Evolutionary conservation across 2,888 invertebrate species (phyloP).

Genomic region (Conchocele bisecta): DNA sequence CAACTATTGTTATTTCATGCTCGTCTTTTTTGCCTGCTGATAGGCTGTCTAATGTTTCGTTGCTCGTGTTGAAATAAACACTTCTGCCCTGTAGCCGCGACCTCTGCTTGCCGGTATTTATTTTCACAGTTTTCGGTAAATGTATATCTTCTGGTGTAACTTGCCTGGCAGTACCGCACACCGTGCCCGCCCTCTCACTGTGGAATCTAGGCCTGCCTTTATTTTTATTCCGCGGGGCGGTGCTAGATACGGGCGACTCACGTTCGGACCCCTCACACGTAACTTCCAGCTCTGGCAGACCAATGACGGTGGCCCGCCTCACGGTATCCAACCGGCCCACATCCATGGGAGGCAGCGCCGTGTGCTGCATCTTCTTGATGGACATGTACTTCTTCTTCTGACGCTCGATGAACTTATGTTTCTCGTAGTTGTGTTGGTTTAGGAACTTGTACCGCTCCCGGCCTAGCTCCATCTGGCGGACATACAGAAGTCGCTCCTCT

Average conservation of each 20-base stretch:
- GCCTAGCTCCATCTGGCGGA: conserved; percentile 76
- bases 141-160: neutral
- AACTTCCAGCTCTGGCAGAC: neutral
- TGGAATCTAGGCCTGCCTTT: neutral
- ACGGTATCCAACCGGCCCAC: conserved; percentile 30
- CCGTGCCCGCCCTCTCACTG: neutral
- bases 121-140: neutral
- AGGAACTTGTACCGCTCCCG: conserved; percentile 78
- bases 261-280: neutral
- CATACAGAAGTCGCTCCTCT: conserved; percentile 75
- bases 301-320: neutral
- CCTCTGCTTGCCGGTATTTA: too few species aligned
- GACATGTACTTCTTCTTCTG: conserved; percentile 64
- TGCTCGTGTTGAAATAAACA: too few species aligned
- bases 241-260: neutral
- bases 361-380: conserved; percentile 45
- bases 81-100: too few species aligned
- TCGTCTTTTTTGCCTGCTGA: too few species aligned
- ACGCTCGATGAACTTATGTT: conserved; percentile 73
- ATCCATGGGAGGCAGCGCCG: conserved; percentile 31
- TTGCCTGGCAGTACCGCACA: too few species aligned
- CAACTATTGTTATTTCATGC: too few species aligned
- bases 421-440: conserved; percentile 71
- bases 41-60: too few species aligned
- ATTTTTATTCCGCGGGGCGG: conserved; percentile 3